Percentiles rank a stretch among this genome's conserved stretches.
phyloP scores from a whole-genome alignment of 2,797 vertebrate species.

The Anabacerthia variegaticeps region DNA sequence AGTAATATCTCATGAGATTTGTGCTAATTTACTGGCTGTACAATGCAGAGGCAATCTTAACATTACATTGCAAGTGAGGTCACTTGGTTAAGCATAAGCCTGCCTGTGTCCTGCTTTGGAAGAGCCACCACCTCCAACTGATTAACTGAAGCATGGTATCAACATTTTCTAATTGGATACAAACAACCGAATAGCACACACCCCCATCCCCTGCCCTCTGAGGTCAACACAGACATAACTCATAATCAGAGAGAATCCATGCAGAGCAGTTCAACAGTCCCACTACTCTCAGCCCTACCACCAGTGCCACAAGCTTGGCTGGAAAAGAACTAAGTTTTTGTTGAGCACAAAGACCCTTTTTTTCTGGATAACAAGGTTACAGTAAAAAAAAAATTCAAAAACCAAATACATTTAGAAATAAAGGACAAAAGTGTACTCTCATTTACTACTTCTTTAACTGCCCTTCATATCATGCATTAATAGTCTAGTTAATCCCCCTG shows the following conservation, averaged over 20 bases:
- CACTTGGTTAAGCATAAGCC: neutral
- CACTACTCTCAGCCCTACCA: neutral
- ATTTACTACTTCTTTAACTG: neutral
- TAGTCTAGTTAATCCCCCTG: neutral
- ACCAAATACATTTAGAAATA: neutral
- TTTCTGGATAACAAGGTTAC: neutral
- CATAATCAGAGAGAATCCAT: accelerated
- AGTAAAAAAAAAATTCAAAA: neutral
- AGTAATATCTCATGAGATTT: neutral
- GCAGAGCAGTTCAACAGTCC: neutral
- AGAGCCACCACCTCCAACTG: neutral
- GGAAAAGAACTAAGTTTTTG: neutral
- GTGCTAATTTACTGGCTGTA: neutral
- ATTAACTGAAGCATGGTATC: neutral
- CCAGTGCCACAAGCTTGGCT: neutral
- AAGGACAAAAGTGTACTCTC: neutral
- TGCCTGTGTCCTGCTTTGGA: neutral
- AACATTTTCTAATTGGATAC: neutral
- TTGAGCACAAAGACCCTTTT: neutral
- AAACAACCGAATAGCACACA: neutral
- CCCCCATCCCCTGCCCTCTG: accelerated
- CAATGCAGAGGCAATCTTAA: neutral
- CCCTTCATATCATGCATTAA: neutral
- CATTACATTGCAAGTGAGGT: neutral
- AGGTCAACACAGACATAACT: neutral